phyloP scores from a whole-genome alignment of 2,888 invertebrate genomes.

The Melitaea athalia region DNA sequence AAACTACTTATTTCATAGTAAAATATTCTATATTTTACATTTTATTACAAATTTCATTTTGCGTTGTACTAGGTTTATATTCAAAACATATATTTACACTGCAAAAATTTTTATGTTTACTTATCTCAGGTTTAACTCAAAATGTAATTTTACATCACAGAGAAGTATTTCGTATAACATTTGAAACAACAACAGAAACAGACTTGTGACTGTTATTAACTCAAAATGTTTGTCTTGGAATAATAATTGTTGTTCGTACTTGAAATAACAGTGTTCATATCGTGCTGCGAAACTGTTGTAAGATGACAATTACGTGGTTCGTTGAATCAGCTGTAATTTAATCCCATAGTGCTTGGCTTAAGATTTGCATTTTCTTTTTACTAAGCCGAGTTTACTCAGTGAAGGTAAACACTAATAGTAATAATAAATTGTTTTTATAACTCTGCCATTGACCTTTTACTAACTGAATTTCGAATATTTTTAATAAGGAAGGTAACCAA shows the following conservation, averaged over 20 bases:
- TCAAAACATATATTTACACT: neutral
- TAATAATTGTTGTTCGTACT: conserved; percentile 28
- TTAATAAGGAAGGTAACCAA: too few species aligned
- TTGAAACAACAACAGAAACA: conserved; percentile 3
- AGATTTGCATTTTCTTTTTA: conserved; percentile 19
- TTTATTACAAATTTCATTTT: too few species aligned
- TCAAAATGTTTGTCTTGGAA: conserved; percentile 3
- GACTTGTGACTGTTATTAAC: neutral
- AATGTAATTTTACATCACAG: neutral
- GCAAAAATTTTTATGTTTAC: neutral
- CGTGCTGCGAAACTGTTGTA: conserved; percentile 48
- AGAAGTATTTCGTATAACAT: neutral
- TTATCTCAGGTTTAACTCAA: neutral
- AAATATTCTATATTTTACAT: too few species aligned
- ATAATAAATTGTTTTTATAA: neutral
- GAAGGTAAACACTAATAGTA: neutral
- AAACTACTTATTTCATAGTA: too few species aligned
- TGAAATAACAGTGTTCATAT: conserved; percentile 27
- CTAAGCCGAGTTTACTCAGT: neutral
- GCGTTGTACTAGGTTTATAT: neutral
- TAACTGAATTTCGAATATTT: too few species aligned
- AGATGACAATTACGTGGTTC: conserved; percentile 63
- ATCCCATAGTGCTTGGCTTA: conserved; percentile 42
- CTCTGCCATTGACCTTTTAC: neutral
- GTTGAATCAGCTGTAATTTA: conserved; percentile 60